Evolutionary conservation across 2,113 vertebrate genomes (phyloP).

Genomic region (Spea multiplicata): DNA sequence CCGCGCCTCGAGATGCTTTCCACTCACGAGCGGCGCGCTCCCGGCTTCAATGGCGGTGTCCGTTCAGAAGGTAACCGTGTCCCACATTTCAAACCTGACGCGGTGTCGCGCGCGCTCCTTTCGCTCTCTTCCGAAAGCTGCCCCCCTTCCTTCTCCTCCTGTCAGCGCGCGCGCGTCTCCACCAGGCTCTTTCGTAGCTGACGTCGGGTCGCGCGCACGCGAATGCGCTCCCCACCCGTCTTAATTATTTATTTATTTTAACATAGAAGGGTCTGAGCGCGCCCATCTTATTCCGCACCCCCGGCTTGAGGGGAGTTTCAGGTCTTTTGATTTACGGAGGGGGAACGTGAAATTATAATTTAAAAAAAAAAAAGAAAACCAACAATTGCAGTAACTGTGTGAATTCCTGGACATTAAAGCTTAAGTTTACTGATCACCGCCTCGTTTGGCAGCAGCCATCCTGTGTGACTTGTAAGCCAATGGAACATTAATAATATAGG

Average conservation of each 20-base stretch:
- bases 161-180: neutral
- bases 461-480: too few species aligned
- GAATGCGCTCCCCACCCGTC: neutral
- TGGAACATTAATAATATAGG: too few species aligned
- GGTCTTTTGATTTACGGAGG: too few species aligned
- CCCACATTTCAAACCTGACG: slow-evolving; percentile 48
- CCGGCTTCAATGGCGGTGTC: slow-evolving; percentile 24
- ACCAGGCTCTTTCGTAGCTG: neutral
- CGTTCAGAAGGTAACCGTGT: slow-evolving; percentile 37
- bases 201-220: slow-evolving; percentile 34
- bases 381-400: too few species aligned
- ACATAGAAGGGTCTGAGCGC: neutral
- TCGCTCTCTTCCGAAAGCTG: neutral
- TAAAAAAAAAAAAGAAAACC: too few species aligned
- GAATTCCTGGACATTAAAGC: too few species aligned
- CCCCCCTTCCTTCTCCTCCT: neutral
- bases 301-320: too few species aligned
- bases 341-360: too few species aligned
- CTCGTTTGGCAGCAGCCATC: too few species aligned
- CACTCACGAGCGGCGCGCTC: slow-evolving; percentile 24
- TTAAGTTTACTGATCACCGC: too few species aligned
- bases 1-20: slow-evolving; percentile 38
- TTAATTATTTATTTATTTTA: neutral
- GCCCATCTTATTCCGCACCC: too few species aligned
- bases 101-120: slow-evolving; percentile 34